These are phyloP conservation scores for Neomorphus geoffroyi DNA, from an alignment of 2,797 vertebrate species.

Conservation along the genomic window DNA sequence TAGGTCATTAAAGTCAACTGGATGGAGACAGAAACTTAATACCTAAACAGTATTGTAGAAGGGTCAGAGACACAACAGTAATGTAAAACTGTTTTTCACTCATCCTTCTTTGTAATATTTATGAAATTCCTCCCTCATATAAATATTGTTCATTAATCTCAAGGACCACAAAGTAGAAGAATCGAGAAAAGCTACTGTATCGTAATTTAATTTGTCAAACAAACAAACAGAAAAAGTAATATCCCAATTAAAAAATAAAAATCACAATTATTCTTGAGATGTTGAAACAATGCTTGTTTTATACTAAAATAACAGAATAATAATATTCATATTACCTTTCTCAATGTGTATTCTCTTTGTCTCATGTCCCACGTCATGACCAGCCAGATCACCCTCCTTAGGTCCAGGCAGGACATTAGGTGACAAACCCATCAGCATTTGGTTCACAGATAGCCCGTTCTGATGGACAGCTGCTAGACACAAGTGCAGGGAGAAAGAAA, in stretches of 20 bases:
- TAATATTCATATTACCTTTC: slow-evolving; percentile 85
- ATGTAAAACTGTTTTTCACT: slow-evolving; percentile 22
- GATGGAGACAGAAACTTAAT: slow-evolving; percentile 56
- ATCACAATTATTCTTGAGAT: not conserved
- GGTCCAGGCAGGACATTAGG: slow-evolving; percentile 94
- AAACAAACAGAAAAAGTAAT: not conserved
- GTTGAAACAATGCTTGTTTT: not conserved
- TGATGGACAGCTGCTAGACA: slow-evolving; percentile 88
- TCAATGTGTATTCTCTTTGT: slow-evolving; percentile 94
- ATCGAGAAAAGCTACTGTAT: not conserved
- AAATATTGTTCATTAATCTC: not conserved
- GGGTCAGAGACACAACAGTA: slow-evolving; percentile 1
- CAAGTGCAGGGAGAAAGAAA: slow-evolving; percentile 17
- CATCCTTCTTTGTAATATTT: not conserved
- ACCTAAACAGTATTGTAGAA: slow-evolving; percentile 23
- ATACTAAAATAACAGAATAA: not conserved
- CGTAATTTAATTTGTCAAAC: not conserved
- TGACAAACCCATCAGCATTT: slow-evolving; percentile 94
- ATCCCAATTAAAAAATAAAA: not conserved
- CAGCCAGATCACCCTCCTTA: slow-evolving; percentile 96
- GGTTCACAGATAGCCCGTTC: slow-evolving; percentile 98
- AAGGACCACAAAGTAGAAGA: not conserved
- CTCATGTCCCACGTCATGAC: slow-evolving; percentile 94
- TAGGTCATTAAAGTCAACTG: slow-evolving; percentile 66
- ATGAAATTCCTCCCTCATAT: not conserved